Base-by-base conservation (phyloP, 2,888 invertebrate species). In the Drosophila antonietae region DNA sequence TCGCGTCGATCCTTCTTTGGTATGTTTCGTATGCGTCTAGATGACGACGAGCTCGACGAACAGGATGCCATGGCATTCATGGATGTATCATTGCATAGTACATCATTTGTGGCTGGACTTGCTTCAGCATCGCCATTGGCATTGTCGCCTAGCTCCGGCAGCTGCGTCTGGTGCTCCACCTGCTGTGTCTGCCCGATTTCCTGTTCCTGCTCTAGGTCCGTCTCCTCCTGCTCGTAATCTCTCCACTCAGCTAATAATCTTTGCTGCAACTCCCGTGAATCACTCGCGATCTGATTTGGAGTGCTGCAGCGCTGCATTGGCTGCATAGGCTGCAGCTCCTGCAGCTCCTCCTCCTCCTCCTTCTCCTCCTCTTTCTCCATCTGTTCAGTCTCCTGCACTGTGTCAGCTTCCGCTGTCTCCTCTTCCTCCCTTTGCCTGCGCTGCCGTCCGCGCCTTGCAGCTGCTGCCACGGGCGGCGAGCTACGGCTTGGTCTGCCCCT, bases 191-290 rank as follows among this genome's bases (percentile, higher is more conserved):
- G 51, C 46, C 20, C 15, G 9, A 3, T n/a, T 28, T 15, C 46
- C 53, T 43, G 35, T 7, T 47, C 35, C 43, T 39, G 41, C 51
- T 56, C 55, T 20, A 9, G 28, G 0, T 63, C 37, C 39, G 18
- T 10, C 15, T 74, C 57, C 23, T 67, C 64, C 12, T 63, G 63
- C 1, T 75, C 74, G 94, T 94, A 95, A 81, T 96, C 96, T 75
- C 95, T 95, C 96, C 97, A 97, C 88, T 97, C 97, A 1, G 96
- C 96, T 66, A 97, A 92, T 49, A 97, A 93, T 80, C 95, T 95
- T 65, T 94, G 95, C 69, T 95, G 95, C 78, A 96, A 94, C 91
- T 95, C 95, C 33, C 69, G 28, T 1, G 74, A 68, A 2, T 57
- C 55, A 12, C n/a, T 23, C 9, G 43, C 3, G n/a, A 44, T 39